Evolutionary conservation across 2,888 invertebrate genomes (phyloP), one percentile per base, ranked within the genome.

Genomic region (Drosophila meridiana): DNA sequence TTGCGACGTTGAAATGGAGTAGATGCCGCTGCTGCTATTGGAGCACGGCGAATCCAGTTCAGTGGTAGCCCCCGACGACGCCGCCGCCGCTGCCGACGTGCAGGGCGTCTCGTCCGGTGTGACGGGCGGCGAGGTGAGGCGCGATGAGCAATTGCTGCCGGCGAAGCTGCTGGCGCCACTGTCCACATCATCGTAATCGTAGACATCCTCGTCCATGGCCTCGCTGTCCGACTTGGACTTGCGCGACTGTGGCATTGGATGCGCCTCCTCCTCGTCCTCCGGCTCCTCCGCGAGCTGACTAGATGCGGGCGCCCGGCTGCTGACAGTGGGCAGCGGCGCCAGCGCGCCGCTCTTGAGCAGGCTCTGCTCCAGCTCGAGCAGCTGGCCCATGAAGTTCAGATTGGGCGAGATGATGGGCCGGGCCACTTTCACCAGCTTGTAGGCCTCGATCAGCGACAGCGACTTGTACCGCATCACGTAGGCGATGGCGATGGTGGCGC

Each of bases 351-450:
- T 92, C 61, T 93, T 93, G 64, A 94, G 94, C 80, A 96, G 93
- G 83, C 94, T 95, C 91, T 97, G 96, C 92, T 97, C 97, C 88
- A 97, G 94, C 92, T 98, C 98, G 83, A 96, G 94, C 82, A 99
- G 94, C 93, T 99, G 99, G 26, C 96, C 97, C 95, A 98, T 96
- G 94, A 99, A 99, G 92, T 98, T 99, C 72, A 98, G 94, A 93
- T 99, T 99, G 3, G 99, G 99, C 69, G 98, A 98, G 89, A 99
- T 98, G 92, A 98, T 98, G 71, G 96, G 95, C 60, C 99, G 94
- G 69, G 96, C 96, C 80, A 95, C 95, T 92, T 97, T 97, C 66
- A 99, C 98, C 91, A 96, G 95, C 87, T 96, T 95, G 94, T 96
- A 98, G 0, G 98, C 98, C 91, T 98, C 97, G 52, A 97, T 95